Base-by-base conservation (phyloP, 2,797 vertebrate genomes). In the Alosa sapidissima region DNA sequence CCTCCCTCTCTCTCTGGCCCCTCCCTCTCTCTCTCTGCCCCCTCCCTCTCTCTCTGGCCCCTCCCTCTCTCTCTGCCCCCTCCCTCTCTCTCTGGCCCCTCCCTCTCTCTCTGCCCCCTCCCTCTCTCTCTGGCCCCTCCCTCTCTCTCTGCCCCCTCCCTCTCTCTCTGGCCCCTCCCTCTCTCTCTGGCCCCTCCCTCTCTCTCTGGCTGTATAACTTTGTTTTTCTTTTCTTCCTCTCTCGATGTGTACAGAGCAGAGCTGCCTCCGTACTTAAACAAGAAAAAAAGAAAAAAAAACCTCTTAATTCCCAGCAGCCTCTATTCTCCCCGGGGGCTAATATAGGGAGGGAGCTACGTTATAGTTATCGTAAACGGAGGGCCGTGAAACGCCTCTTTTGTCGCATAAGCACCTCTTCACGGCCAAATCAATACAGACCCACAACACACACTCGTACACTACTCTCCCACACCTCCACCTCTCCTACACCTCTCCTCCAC, bases 371-470 rank as follows among this genome's bases (percentile, higher is more conserved):
- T 94, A 94, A 94, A 94, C 94, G 94, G 94, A 93, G 93, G 94
- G 92, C 91, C 89, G 92, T 92, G 93, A 94, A 91, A 91, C 90
- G 91, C 89, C 4, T 65, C 93, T 92, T 94, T 93, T 92, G 91
- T 94, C 92, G 92, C 93, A 93, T 92, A 93, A 95, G 93, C 92
- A 94, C 93, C 94, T 94, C 94, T 94, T 94, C 90, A 93, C 89
- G 90, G 89, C 85, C 92, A 93, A 94, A 95, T 96, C 94, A 95
- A 95, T 95, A 95, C 91, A 89, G 83, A 89, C 87, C 91, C 88
- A 88, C 84, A 89, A 90, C 91, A 51, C 49, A 51, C 49, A 51
- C 49, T 2, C 49, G 6, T 5, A 51, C 49, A 51, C 49, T 2
- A 3, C 49, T 2, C 49, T 2, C 49, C 1, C 49, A 51, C 51